These are phyloP conservation scores for Macroramphosus scolopax DNA, from an alignment of 2,797 vertebrate genomes.

Conservation along the genomic window DNA sequence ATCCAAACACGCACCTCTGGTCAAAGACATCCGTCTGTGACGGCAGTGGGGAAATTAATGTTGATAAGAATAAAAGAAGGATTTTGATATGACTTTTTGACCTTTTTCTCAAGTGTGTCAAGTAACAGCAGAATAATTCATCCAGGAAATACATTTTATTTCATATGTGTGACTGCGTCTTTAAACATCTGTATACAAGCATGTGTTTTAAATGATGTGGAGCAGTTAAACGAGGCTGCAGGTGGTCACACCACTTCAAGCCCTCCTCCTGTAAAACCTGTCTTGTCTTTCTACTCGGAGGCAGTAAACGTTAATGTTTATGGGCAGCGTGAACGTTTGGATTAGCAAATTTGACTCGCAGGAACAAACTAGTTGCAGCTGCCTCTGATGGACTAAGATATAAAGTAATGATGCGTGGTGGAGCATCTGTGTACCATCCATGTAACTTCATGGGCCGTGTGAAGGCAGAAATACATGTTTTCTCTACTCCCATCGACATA, in stretches of 20 bases:
- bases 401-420: slow-evolving; percentile 26
- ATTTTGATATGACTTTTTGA: too few species aligned
- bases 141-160: neutral
- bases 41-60: neutral
- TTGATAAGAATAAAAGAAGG: too few species aligned
- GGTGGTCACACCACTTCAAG: neutral
- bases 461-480: neutral
- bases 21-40: neutral
- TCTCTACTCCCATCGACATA: neutral
- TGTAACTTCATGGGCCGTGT: slow-evolving; percentile 4
- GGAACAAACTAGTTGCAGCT: slow-evolving; percentile 19
- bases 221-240: neutral
- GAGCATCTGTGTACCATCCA: slow-evolving; percentile 3
- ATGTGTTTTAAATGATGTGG: neutral
- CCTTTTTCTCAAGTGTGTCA: too few species aligned
- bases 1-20: neutral
- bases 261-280: neutral
- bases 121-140: too few species aligned
- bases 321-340: neutral
- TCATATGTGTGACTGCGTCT: neutral
- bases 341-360: slow-evolving; percentile 8
- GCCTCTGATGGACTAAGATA: slow-evolving; percentile 30
- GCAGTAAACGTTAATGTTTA: slow-evolving; percentile 1
- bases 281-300: neutral
- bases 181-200: neutral